Percentiles rank a stretch among this genome's conserved stretches.
Evolutionary conservation across 2,888 invertebrate species (phyloP).

Genomic region (Agelastica alni): DNA sequence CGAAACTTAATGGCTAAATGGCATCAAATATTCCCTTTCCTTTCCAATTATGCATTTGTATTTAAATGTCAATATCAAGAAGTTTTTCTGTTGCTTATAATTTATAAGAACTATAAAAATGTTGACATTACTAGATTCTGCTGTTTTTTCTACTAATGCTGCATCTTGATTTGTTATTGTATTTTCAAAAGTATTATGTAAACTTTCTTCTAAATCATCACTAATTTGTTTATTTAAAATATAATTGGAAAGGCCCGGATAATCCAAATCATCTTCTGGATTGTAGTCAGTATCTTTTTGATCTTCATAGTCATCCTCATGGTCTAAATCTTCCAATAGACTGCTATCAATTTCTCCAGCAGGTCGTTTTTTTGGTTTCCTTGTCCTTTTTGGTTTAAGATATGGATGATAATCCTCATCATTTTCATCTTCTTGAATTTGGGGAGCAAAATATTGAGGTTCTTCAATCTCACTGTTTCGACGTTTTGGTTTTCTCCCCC

Average conservation of each 20-base stretch:
- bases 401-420: constrained; percentile 33
- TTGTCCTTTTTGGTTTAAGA: constrained; percentile 27
- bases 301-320: constrained; percentile 31
- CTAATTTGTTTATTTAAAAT: constrained; percentile 20
- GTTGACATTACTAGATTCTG: not conserved
- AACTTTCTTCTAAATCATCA: constrained; percentile 4
- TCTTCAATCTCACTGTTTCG: constrained; percentile 27
- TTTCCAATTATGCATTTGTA: no score
- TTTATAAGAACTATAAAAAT: not conserved
- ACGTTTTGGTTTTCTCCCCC: constrained; percentile 31
- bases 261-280: constrained; percentile 27
- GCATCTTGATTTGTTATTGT: not conserved
- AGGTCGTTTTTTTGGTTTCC: constrained; percentile 31
- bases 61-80: no score
- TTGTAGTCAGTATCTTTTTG: constrained; percentile 31
- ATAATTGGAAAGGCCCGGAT: constrained; percentile 23
- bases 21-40: no score
- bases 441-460: constrained; percentile 31
- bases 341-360: constrained; percentile 33
- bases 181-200: not conserved
- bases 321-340: constrained; percentile 31
- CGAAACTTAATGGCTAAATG: no score
- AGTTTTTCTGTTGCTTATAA: no score
- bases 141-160: not conserved
- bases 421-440: constrained; percentile 31